Evolutionary conservation across 2,888 invertebrate species (phyloP).

Genomic region (Xestia c-nigrum): DNA sequence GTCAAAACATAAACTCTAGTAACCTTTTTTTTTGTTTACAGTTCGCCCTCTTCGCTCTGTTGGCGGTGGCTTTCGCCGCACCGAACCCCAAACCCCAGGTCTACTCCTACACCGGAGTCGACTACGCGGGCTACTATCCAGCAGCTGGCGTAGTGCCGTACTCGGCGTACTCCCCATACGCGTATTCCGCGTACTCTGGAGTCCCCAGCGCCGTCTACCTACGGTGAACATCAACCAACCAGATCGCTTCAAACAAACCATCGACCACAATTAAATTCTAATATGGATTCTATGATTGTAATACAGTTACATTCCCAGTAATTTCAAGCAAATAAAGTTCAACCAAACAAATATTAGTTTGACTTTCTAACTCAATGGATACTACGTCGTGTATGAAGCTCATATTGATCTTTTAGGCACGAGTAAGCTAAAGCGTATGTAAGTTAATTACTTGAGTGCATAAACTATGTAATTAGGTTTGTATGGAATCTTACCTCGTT

Average conservation of each 20-base stretch:
- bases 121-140: conserved; percentile 77
- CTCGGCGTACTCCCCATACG: conserved; percentile 76
- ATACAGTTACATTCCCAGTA: conserved; percentile 14
- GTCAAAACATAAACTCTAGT: background rate
- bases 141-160: conserved; percentile 68
- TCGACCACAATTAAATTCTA: conserved; percentile 13
- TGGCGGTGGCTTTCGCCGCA: conserved; percentile 88
- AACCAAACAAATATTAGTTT: conserved; percentile 39
- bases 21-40: conserved; percentile 68
- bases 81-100: conserved; percentile 81
- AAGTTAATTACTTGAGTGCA: background rate
- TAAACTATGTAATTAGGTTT: background rate
- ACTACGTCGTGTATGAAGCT: background rate
- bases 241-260: conserved; percentile 3
- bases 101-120: conserved; percentile 75
- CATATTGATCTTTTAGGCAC: conserved; percentile 16
- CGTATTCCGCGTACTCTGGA: conserved; percentile 74
- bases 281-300: conserved; percentile 31
- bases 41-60: conserved; percentile 87
- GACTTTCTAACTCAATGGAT: conserved; percentile 24
- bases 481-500: background rate
- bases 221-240: conserved; percentile 63
- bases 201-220: conserved; percentile 69
- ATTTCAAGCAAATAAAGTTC: conserved; percentile 46
- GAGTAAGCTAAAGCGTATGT: conserved; percentile 20